Percentiles rank a stretch among this genome's conserved stretches.
These are phyloP conservation scores for Rhinichthys osculus DNA, from an alignment of 2,797 vertebrate genomes.

Conservation along the genomic window DNA sequence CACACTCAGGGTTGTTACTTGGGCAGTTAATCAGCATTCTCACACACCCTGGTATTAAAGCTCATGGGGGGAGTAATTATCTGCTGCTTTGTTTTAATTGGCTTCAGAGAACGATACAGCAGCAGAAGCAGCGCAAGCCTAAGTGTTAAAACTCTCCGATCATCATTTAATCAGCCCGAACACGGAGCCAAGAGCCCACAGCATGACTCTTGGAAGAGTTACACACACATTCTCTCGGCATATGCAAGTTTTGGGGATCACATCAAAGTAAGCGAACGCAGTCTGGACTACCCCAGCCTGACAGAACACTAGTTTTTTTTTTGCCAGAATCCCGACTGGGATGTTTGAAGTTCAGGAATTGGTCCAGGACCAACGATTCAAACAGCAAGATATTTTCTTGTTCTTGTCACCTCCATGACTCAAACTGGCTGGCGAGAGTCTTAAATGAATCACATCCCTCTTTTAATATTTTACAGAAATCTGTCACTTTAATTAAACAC, in stretches of 20 bases:
- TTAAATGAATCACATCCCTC: slow-evolving; percentile 45
- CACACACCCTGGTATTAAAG: slow-evolving; percentile 42
- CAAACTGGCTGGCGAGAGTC: slow-evolving; percentile 10
- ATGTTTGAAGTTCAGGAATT: slow-evolving; percentile 50
- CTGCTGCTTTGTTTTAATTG: slow-evolving; percentile 51
- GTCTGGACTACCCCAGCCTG: slow-evolving; percentile 21
- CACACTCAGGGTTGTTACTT: slow-evolving; percentile 35
- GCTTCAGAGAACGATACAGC: slow-evolving; percentile 35
- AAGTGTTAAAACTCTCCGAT: slow-evolving; percentile 54
- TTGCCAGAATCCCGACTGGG: slow-evolving; percentile 42
- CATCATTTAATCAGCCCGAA: slow-evolving; percentile 46
- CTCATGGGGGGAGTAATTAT: slow-evolving; percentile 50
- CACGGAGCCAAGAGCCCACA: slow-evolving; percentile 35
- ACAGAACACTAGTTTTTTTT: slow-evolving; percentile 13
- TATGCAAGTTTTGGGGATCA: slow-evolving; percentile 48
- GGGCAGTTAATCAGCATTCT: slow-evolving; percentile 52
- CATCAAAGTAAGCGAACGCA: slow-evolving; percentile 36
- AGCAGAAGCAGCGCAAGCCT: slow-evolving; percentile 21
- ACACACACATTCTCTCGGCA: slow-evolving; percentile 40
- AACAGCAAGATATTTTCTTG: slow-evolving; percentile 12
- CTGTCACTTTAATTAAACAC: slow-evolving; percentile 49
- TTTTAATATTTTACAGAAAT: slow-evolving; percentile 48
- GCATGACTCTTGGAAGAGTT: slow-evolving; percentile 48
- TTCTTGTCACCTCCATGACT: slow-evolving; percentile 43
- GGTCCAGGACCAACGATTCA: slow-evolving; percentile 22